Conservation (phyloP, 2,797 vertebrate species). For the Hyperoplus lanceolatus region DNA sequence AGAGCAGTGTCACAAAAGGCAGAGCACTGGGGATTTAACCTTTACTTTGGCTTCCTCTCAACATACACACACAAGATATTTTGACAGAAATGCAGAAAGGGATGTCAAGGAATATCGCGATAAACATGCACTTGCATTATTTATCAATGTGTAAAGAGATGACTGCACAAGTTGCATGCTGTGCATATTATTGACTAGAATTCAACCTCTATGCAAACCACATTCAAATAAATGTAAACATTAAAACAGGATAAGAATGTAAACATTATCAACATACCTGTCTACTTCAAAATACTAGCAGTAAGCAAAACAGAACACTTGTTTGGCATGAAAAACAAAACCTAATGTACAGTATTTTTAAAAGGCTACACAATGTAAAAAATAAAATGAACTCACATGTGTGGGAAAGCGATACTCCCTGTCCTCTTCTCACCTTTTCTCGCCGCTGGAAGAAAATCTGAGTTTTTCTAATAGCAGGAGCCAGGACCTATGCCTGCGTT, state of each 20-base stretch:
- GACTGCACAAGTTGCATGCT: not conserved
- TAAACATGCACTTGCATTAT: not conserved
- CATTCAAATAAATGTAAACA: not conserved
- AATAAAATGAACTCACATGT: constrained; percentile 64
- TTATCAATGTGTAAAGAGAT: not conserved
- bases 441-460: constrained; percentile 30
- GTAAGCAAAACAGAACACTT: constrained; percentile 31
- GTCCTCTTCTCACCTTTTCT: constrained; percentile 56
- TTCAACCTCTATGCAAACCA: not conserved
- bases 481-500: constrained; percentile 42
- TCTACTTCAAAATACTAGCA: no score
- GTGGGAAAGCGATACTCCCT: constrained; percentile 17
- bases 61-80: not conserved
- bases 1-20: constrained; percentile 72
- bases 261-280: not conserved
- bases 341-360: not conserved
- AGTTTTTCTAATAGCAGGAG: constrained; percentile 35
- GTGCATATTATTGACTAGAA: not conserved
- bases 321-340: not conserved
- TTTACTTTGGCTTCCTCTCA: constrained; percentile 56
- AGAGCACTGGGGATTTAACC: constrained; percentile 59
- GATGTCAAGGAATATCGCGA: not conserved
- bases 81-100: constrained; percentile 6
- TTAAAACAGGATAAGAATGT: not conserved
- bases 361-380: constrained; percentile 1